Percentiles rank a stretch among this genome's conserved stretches.
phyloP scores from a whole-genome alignment of 2,888 invertebrate genomes.

The Agrochola litura region DNA sequence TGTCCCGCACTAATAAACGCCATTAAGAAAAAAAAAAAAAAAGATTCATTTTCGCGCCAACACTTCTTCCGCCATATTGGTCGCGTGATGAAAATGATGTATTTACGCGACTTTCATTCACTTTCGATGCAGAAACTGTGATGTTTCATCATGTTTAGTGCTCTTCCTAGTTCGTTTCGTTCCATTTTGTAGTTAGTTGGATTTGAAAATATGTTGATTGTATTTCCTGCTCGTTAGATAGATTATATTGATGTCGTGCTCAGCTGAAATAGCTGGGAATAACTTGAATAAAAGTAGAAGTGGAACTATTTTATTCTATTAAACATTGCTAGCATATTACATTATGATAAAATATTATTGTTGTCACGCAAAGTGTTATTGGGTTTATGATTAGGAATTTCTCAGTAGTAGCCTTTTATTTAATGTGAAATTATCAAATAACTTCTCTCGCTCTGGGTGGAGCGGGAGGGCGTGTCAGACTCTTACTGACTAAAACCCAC shows the following conservation, averaged over 20 bases:
- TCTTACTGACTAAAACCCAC: no score
- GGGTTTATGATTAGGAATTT: background rate
- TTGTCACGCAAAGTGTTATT: no score
- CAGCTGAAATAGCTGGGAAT: slow-evolving; percentile 20
- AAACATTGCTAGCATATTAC: background rate
- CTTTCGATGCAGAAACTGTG: slow-evolving; percentile 86
- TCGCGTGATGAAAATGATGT: slow-evolving; percentile 90
- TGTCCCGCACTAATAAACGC: slow-evolving; percentile 79
- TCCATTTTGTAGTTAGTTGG: slow-evolving; percentile 46
- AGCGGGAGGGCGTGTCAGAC: no score
- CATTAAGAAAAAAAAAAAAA: slow-evolving; percentile 83
- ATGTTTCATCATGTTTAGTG: slow-evolving; percentile 71
- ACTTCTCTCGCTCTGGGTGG: no score
- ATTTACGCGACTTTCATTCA: slow-evolving; percentile 87
- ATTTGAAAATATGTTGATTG: slow-evolving; percentile 52
- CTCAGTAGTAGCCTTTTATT: no score
- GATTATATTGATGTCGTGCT: slow-evolving; percentile 17
- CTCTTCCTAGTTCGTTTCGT: slow-evolving; percentile 75
- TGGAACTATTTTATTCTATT: background rate
- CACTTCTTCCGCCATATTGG: slow-evolving; percentile 84
- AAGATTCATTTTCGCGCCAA: slow-evolving; percentile 88
- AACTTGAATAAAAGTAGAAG: background rate
- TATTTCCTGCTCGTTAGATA: slow-evolving; percentile 52
- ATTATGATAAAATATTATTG: no score
- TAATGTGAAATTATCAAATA: no score